A percentile compares a stretch with the other conserved stretches of the same genome.
These are phyloP conservation scores for Pseudobourletiella spinata DNA, from an alignment of 1,140 invertebrate species.

Conservation along the genomic window DNA sequence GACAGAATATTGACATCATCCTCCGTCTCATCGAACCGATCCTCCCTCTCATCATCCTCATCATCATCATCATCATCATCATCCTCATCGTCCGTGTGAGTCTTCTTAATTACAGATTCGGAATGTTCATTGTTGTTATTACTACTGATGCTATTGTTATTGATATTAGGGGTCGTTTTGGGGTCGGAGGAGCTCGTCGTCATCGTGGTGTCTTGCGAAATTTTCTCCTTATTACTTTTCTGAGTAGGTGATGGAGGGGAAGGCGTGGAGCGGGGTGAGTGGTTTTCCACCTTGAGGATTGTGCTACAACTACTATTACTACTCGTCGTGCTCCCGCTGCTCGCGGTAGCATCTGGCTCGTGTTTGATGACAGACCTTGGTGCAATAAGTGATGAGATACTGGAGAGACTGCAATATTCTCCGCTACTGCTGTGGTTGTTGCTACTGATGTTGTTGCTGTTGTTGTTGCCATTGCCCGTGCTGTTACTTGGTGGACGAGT, in stretches of 20 bases:
- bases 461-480: neutral
- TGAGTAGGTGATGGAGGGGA: neutral
- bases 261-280: neutral
- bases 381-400: neutral
- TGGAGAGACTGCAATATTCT: neutral
- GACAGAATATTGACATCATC: slow-evolving; percentile 23
- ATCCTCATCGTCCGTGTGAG: slow-evolving; percentile 8
- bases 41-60: slow-evolving; percentile 5
- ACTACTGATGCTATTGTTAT: slow-evolving; percentile 16
- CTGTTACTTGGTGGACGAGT: neutral
- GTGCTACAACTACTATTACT: too few species aligned
- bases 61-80: slow-evolving; percentile 9
- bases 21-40: slow-evolving; percentile 9
- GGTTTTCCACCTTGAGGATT: neutral
- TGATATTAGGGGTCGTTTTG: slow-evolving; percentile 9
- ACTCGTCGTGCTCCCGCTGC: too few species aligned
- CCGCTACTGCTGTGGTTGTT: neutral
- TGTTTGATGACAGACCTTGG: neutral
- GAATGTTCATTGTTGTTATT: slow-evolving; percentile 12
- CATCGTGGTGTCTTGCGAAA: neutral
- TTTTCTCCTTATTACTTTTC: neutral
- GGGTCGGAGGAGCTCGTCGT: neutral
- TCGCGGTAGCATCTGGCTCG: neutral
- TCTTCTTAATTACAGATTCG: neutral
- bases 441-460: neutral